Evolutionary conservation across 1,140 invertebrate species (phyloP).

Genomic region (Anagrus nilaparvatae): DNA sequence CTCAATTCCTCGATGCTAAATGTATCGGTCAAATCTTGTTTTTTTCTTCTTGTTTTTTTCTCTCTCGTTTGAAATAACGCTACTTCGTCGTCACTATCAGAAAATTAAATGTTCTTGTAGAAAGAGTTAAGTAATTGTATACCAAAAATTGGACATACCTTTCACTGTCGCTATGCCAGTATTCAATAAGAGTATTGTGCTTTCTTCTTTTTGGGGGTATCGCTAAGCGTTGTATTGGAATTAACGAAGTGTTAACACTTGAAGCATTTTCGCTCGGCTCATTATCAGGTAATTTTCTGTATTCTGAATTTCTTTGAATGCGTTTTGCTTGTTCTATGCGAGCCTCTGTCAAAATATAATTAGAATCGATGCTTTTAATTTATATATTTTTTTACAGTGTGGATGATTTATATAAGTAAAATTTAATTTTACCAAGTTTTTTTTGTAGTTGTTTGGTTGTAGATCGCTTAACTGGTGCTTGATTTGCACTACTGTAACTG

Average conservation of each 20-base stretch:
- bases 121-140: not conserved
- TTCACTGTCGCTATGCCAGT: slow-evolving; percentile 37
- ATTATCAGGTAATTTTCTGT: slow-evolving; percentile 42
- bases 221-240: slow-evolving; percentile 49
- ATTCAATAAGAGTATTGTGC: slow-evolving; percentile 49
- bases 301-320: slow-evolving; percentile 44
- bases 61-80: slow-evolving; percentile 36
- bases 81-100: slow-evolving; percentile 43
- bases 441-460: slow-evolving; percentile 41
- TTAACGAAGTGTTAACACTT: slow-evolving; percentile 25
- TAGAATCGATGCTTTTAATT: slow-evolving; percentile 1
- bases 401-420: no score
- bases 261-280: slow-evolving; percentile 16
- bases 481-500: slow-evolving; percentile 38
- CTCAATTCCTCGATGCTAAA: slow-evolving; percentile 53
- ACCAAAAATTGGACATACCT: slow-evolving; percentile 22
- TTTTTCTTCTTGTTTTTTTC: not conserved
- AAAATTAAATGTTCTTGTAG: not conserved
- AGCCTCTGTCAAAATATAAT: slow-evolving; percentile 35
- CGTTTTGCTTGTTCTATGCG: slow-evolving; percentile 48
- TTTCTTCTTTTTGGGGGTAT: slow-evolving; percentile 48
- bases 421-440: slow-evolving; percentile 36
- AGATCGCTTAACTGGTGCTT: slow-evolving; percentile 26
- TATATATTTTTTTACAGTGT: slow-evolving; percentile 2
- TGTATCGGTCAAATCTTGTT: slow-evolving; percentile 50